phyloP scores from a whole-genome alignment of 2,113 vertebrate species.

The Tachuris rubrigastra region DNA sequence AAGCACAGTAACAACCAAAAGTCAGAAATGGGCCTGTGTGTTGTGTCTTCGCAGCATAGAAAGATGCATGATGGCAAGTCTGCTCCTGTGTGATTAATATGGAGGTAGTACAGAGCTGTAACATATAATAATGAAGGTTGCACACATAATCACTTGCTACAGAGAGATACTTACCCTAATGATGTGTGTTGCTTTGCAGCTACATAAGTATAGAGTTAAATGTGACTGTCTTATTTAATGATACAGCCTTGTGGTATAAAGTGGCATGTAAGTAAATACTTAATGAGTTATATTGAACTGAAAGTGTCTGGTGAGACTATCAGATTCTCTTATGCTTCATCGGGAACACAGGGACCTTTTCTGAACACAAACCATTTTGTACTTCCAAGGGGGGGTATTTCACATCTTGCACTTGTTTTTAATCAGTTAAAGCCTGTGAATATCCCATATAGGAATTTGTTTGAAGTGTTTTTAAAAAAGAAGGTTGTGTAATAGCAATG shows the following conservation, averaged over 20 bases:
- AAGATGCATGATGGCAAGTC: not conserved
- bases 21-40: not conserved
- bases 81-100: not conserved
- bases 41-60: not conserved
- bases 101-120: not conserved
- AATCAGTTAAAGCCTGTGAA: not conserved
- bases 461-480: conserved; percentile 29
- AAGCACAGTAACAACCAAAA: not conserved
- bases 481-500: not conserved
- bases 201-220: not conserved
- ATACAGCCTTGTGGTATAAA: not conserved
- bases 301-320: not conserved
- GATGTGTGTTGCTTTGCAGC: not conserved
- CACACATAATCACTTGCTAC: not conserved
- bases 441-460: conserved; percentile 32
- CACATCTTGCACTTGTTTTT: conserved; percentile 4
- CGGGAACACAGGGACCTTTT: not conserved
- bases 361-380: not conserved
- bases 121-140: not conserved
- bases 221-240: not conserved
- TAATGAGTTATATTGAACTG: not conserved
- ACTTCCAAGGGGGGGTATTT: not conserved
- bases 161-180: not conserved
- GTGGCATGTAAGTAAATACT: not conserved
- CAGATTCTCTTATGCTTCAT: not conserved